Conservation (phyloP, 2,797 vertebrate genomes). For the Danio jaintianensis region DNA sequence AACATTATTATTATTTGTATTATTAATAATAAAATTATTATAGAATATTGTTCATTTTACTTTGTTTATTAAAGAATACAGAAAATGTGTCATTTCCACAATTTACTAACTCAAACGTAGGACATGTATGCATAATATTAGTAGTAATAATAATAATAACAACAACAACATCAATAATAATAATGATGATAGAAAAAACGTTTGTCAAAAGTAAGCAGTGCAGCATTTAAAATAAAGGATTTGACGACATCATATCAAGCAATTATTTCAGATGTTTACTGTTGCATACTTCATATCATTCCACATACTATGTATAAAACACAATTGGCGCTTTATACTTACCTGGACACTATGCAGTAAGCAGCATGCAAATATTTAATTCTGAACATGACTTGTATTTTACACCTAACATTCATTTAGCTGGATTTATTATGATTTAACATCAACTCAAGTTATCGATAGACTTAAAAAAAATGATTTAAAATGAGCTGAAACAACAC, state of each 20-base stretch:
- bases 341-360: background rate
- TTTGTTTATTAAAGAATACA: too few species aligned
- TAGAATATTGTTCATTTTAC: too few species aligned
- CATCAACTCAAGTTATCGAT: background rate
- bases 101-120: too few species aligned
- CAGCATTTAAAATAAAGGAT: background rate
- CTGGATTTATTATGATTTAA: constrained; percentile 14
- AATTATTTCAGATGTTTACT: background rate
- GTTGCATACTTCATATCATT: background rate
- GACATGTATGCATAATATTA: too few species aligned
- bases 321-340: background rate
- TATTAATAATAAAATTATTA: too few species aligned
- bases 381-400: background rate
- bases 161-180: too few species aligned
- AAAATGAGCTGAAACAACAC: too few species aligned
- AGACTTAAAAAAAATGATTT: too few species aligned
- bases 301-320: background rate
- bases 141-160: too few species aligned
- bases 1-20: too few species aligned
- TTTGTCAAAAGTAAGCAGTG: background rate
- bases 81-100: too few species aligned
- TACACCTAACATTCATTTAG: background rate
- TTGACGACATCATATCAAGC: background rate
- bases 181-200: background rate
- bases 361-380: background rate